Evolutionary conservation across 2,888 invertebrate genomes (phyloP).

Genomic region (Argynnis bischoffii): DNA sequence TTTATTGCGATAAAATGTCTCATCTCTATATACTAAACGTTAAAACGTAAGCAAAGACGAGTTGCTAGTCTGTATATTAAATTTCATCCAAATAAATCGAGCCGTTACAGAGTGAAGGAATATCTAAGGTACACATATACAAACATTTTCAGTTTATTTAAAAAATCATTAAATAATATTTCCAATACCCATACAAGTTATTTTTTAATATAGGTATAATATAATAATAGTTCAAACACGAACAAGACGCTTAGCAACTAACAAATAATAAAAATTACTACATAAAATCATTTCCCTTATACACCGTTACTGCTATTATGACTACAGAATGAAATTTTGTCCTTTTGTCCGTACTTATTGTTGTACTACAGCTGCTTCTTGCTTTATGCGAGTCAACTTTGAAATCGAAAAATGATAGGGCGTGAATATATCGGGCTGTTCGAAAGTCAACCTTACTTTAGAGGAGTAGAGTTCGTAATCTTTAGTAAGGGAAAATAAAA

Average conservation of each 20-base stretch:
- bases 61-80: no score
- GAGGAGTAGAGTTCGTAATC: neutral
- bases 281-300: slow-evolving; percentile 35
- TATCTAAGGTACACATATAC: no score
- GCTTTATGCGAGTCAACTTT: slow-evolving; percentile 18
- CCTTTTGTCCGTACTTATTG: slow-evolving; percentile 41
- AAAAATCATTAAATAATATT: no score
- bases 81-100: no score
- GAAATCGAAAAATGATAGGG: slow-evolving; percentile 19
- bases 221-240: neutral
- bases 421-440: neutral
- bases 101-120: no score
- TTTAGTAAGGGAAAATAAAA: neutral
- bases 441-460: neutral
- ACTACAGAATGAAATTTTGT: slow-evolving; percentile 14
- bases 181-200: no score
- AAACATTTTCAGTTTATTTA: no score
- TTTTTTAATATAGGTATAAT: no score
- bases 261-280: slow-evolving; percentile 33
- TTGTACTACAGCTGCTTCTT: slow-evolving; percentile 38
- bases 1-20: no score
- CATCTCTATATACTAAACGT: no score
- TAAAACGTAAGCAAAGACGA: no score
- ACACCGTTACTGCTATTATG: slow-evolving; percentile 41
- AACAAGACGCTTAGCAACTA: slow-evolving; percentile 15